phyloP scores from a whole-genome alignment of 2,888 invertebrate species.

The Syrphus vitripennis region DNA sequence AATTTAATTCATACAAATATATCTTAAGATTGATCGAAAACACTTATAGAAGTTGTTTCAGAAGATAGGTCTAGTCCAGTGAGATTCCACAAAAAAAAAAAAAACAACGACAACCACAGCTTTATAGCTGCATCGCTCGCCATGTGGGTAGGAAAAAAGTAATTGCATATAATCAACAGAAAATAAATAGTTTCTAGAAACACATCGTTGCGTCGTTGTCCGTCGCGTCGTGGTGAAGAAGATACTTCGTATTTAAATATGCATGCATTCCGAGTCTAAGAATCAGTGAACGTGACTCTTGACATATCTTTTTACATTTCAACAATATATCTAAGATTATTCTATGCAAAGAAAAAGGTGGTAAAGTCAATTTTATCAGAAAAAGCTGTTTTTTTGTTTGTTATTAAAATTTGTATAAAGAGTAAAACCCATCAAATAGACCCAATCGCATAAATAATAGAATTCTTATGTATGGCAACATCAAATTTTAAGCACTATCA shows the following conservation, averaged over 20 bases:
- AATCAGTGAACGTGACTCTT: constrained; percentile 56
- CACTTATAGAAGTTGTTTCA: background rate
- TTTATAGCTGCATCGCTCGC: background rate
- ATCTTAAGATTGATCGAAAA: constrained; percentile 35
- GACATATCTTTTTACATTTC: constrained; percentile 34
- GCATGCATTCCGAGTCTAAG: constrained; percentile 33
- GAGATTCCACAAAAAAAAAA: constrained; percentile 16
- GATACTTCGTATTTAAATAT: constrained; percentile 49
- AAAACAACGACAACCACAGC: background rate
- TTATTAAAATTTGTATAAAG: too few relatives aligned
- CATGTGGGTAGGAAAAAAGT: background rate
- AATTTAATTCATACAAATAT: constrained; percentile 31
- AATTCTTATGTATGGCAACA: too few relatives aligned
- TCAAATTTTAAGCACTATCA: too few relatives aligned
- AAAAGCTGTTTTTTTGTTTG: background rate
- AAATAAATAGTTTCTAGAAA: constrained; percentile 20
- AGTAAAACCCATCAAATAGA: too few relatives aligned
- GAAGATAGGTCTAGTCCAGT: background rate
- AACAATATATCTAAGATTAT: background rate
- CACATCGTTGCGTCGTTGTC: too few relatives aligned
- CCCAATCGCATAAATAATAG: too few relatives aligned
- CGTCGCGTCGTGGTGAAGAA: too few relatives aligned
- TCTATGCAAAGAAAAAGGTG: too few relatives aligned
- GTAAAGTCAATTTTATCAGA: background rate
- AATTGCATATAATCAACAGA: background rate